Percentiles rank a stretch among this genome's conserved stretches.
These are phyloP conservation scores for Archivesica marissinica DNA, from an alignment of 1,140 invertebrate genomes.

Conservation along the genomic window DNA sequence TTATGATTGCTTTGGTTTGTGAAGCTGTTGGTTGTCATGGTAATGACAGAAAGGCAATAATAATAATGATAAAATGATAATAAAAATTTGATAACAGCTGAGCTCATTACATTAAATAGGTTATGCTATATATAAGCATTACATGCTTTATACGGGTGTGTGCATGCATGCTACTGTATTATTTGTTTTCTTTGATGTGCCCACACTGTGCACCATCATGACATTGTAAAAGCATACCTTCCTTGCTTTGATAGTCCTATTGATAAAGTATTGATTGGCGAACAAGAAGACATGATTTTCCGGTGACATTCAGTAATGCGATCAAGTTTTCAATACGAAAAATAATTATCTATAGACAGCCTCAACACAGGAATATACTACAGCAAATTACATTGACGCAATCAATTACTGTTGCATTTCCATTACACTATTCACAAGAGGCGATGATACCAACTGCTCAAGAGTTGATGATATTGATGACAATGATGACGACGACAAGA, in stretches of 20 bases:
- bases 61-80: too few species aligned
- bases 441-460: background rate
- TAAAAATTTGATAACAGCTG: too few species aligned
- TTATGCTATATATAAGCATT: too few species aligned
- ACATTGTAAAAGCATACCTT: background rate
- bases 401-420: background rate
- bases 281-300: conserved; percentile 12
- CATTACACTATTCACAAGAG: background rate
- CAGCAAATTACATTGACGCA: conserved; percentile 28
- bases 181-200: background rate
- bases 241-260: conserved; percentile 12
- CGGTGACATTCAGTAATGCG: conserved; percentile 22
- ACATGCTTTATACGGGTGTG: too few species aligned
- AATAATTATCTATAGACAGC: conserved; percentile 30
- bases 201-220: background rate
- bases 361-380: conserved; percentile 19
- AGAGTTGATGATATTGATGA: background rate
- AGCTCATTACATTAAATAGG: too few species aligned
- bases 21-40: too few species aligned
- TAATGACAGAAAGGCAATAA: too few species aligned
- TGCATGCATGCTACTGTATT: background rate
- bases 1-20: too few species aligned
- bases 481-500: too few species aligned
- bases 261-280: conserved; percentile 23
- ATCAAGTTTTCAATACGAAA: conserved; percentile 23